phyloP scores from a whole-genome alignment of 2,888 invertebrate species.

The Drosophila picticornis region DNA sequence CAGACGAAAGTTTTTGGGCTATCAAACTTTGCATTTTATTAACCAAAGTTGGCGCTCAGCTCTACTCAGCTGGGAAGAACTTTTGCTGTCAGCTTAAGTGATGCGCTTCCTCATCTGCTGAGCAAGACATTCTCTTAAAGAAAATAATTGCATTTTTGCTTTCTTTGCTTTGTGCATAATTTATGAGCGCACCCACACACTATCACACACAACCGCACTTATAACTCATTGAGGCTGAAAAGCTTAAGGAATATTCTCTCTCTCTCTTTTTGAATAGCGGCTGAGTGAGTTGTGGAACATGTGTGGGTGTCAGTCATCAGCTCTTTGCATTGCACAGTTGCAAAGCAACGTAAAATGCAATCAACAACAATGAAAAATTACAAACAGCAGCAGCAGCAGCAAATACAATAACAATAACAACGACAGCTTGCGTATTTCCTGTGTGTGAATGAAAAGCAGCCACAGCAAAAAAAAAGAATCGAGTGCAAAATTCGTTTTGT shows the following conservation, averaged over 20 bases:
- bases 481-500: slow-evolving; percentile 61
- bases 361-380: slow-evolving; percentile 75
- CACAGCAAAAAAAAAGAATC: slow-evolving; percentile 23
- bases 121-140: slow-evolving; percentile 57
- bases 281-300: slow-evolving; percentile 73
- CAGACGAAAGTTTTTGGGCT: slow-evolving; percentile 14
- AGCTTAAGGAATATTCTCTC: slow-evolving; percentile 28
- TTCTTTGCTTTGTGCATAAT: slow-evolving; percentile 60
- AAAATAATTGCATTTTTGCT: slow-evolving; percentile 58
- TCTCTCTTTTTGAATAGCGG: slow-evolving; percentile 4
- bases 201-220: slow-evolving; percentile 28
- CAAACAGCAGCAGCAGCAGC: slow-evolving; percentile 38
- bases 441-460: slow-evolving; percentile 72
- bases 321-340: slow-evolving; percentile 26
- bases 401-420: slow-evolving; percentile 34
- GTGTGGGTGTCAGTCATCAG: slow-evolving; percentile 58
- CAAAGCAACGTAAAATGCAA: slow-evolving; percentile 65
- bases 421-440: slow-evolving; percentile 73
- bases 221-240: slow-evolving; percentile 32
- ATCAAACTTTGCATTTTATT: slow-evolving; percentile 34
- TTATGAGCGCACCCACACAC: slow-evolving; percentile 56
- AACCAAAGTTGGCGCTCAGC: slow-evolving; percentile 33
- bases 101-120: slow-evolving; percentile 18
- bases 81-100: slow-evolving; percentile 29
- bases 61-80: slow-evolving; percentile 23